Evolutionary conservation across 1,140 invertebrate genomes (phyloP).

Genomic region (Teleopsis dalmanni): DNA sequence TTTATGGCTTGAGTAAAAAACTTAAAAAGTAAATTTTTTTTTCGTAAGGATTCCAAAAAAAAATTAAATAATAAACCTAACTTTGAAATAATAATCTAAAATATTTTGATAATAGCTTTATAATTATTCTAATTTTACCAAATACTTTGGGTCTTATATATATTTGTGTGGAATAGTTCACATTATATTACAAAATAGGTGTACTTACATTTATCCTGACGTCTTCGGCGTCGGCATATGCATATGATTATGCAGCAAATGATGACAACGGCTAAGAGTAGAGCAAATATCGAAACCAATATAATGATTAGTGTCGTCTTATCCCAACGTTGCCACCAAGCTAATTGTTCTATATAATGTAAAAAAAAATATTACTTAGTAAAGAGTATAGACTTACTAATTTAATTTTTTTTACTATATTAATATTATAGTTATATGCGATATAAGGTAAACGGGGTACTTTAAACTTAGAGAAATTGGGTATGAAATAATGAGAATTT

Average conservation of each 20-base stretch:
- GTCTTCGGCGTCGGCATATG: slow-evolving; percentile 68
- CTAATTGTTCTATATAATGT: slow-evolving; percentile 50
- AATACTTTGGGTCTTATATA: not conserved
- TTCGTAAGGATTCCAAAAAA: not conserved
- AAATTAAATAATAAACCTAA: not conserved
- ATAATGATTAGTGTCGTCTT: slow-evolving; percentile 70
- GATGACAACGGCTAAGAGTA: slow-evolving; percentile 69
- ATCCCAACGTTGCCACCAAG: slow-evolving; percentile 69
- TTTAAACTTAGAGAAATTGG: too few species aligned
- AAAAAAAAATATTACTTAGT: slow-evolving; percentile 2
- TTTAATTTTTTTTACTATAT: too few species aligned
- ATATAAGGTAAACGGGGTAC: too few species aligned
- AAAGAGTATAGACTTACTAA: too few species aligned
- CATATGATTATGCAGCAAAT: slow-evolving; percentile 77
- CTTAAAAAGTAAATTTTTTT: not conserved
- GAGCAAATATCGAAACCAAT: slow-evolving; percentile 62
- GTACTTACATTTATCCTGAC: slow-evolving; percentile 80
- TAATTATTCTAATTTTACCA: slow-evolving; percentile 1
- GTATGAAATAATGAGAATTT: too few species aligned
- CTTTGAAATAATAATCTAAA: not conserved
- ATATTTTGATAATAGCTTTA: not conserved
- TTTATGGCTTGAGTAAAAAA: too few species aligned
- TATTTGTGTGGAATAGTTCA: too few species aligned
- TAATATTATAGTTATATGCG: too few species aligned
- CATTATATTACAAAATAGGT: too few species aligned